Evolutionary conservation across 2,113 vertebrate species (phyloP), one percentile per base, ranked within the genome.

Genomic region (Mesitornis unicolor): DNA sequence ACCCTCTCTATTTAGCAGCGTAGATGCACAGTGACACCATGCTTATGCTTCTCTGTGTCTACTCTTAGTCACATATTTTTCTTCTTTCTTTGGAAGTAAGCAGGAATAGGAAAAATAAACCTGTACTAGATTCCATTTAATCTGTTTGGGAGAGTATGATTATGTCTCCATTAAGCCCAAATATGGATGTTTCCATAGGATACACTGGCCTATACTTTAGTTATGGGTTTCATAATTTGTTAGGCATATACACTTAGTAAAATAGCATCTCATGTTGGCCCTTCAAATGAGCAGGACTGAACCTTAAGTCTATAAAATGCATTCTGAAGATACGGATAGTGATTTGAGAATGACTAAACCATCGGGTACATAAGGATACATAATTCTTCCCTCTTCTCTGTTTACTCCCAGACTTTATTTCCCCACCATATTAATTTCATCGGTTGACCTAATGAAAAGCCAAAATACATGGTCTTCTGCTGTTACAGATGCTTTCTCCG

Each of bases 341-440:
- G 33, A 67, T 51, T 36, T 84, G 21, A 51, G 36, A 47, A 35
- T 50, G n/a, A 61, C 18, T 69, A 51, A 76, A 77, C 11, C 21
- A 17, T 0, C 20, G 26, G 13, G 6, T 24, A 42, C 2, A 2
- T 33, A 28, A 69, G 14, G 22, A 19, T 22, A 35, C 18, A 35
- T 14, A 89, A n/a, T 35, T 61, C 42, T 36, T 57, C 26, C 33
- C 17, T 63, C 47, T 84, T 42, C 19, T 84, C 31, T 11, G n/a
- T 29, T 45, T 68, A 17, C 29, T 57, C 28, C 31, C 40, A 35
- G 6, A 65, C 13, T 42, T 36, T 24, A 3, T 43, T 73, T 26
- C 50, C 25, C 19, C n/a, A 22, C 6, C 1, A 2, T 38, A 42
- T 48, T 40, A 31, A 57, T 31, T 53, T 22, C 22, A 63, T 17